Evolutionary conservation across 2,888 invertebrate genomes (phyloP), one percentile per base, ranked within the genome.

Genomic region (Polietes domitor): DNA sequence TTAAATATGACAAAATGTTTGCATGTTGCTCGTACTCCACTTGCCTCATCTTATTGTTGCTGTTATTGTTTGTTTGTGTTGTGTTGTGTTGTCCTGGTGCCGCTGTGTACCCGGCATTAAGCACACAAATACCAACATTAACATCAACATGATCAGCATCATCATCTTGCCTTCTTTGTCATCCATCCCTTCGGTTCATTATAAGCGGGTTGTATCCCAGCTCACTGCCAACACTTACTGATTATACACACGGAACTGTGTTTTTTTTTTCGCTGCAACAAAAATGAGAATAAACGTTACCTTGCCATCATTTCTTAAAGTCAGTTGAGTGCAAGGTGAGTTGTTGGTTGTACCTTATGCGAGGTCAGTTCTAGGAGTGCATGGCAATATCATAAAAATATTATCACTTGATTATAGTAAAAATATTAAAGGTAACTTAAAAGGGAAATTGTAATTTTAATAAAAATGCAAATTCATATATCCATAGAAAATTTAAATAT

Each of bases 1-100:
- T 77, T 85, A 77, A 76, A 80, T 83, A 85, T 85, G 85, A 83
- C 85, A 85, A 85, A 85, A 82, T 85, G 47, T 75, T 77, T 68
- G 41, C 28, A 78, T 10, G 26, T 47, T 26, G 10, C 21, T 24
- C 10, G 24, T 72, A 53, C n/a, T 47, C n/a, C n/a, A 47, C 47
- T 47, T 43, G n/a, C 2, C n/a, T 47, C n/a, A 21, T 61, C n/a
- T 28, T 28, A 28, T 61, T 72, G 32, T 61, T 50, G 41, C 28
- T n/a, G 55, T 55, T 43, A 50, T 17, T 24, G 76, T 61, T 37
- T n/a, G 19, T 26, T 70, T 43, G 28, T 37, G 37, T n/a, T 63
- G 41, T 12, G 58, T 26, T 58, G 26, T 19, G 47, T n/a, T n/a
- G n/a, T n/a, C n/a, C n/a, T n/a, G 47, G 37, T 37, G 32, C 32